phyloP scores from a whole-genome alignment of 2,113 vertebrate genomes.

The Riparia riparia region DNA sequence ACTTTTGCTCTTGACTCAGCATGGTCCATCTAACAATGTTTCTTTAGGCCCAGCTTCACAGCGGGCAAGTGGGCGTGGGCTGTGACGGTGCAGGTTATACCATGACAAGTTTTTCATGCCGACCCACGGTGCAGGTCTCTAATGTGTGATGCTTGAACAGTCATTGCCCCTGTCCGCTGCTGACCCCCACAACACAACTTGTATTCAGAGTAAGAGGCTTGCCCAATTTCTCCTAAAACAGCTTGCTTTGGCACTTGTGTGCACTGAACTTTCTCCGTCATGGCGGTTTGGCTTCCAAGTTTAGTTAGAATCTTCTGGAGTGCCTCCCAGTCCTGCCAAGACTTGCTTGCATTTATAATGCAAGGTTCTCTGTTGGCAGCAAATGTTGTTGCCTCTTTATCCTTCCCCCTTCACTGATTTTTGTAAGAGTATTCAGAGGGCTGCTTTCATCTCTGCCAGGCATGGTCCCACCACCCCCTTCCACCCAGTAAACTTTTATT shows the following conservation, averaged over 20 bases:
- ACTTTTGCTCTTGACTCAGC: not conserved
- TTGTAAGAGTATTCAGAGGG: not conserved
- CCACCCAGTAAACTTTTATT: not conserved
- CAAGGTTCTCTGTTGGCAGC: not conserved
- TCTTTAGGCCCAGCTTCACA: not conserved
- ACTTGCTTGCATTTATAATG: not conserved
- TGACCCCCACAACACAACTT: not conserved
- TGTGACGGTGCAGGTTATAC: not conserved
- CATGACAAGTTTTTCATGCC: not conserved
- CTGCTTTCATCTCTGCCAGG: not conserved
- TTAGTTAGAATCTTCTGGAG: conserved; percentile 56
- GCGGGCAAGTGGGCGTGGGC: not conserved
- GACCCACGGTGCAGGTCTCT: not conserved
- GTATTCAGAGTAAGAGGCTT: not conserved
- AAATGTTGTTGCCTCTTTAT: not conserved
- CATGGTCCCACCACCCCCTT: not conserved
- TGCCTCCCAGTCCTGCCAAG: conserved; percentile 7
- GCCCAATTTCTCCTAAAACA: not conserved
- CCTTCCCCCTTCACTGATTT: not conserved
- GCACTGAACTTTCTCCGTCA: not conserved
- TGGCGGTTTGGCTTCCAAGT: conserved; percentile 5
- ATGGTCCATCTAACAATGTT: not conserved
- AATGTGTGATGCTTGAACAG: not conserved
- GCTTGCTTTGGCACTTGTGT: not conserved
- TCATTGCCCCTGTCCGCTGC: not conserved